A percentile compares a stretch with the other conserved stretches of the same genome.
Evolutionary conservation across 2,113 vertebrate genomes (phyloP).

Genomic region (Meriones unguiculatus): DNA sequence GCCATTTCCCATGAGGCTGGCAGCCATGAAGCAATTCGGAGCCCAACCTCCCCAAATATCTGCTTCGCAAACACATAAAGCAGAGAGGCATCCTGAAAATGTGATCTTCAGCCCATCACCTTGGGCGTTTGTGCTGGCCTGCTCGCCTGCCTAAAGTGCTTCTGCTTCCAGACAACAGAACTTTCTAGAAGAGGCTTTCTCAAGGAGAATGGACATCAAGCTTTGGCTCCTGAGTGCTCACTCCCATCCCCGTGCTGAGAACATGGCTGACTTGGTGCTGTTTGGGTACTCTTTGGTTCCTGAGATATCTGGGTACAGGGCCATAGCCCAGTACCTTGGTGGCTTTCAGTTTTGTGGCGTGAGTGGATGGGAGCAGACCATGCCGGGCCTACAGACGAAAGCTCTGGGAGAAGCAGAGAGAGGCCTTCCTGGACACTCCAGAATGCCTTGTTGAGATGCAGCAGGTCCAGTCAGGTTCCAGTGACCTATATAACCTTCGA

Average conservation of each 20-base stretch:
- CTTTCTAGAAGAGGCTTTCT: slow-evolving; percentile 4
- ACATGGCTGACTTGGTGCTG: not conserved
- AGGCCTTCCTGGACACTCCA: not conserved
- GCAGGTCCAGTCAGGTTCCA: slow-evolving; percentile 18
- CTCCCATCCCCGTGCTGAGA: not conserved
- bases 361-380: not conserved
- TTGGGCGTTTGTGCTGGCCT: not conserved
- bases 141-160: not conserved
- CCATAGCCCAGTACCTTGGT: not conserved
- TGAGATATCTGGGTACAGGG: not conserved
- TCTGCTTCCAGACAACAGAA: not conserved
- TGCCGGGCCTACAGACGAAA: not conserved
- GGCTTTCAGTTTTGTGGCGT: not conserved
- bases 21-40: slow-evolving; percentile 62
- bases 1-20: slow-evolving; percentile 75
- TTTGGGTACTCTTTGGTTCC: not conserved
- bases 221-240: not conserved
- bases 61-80: slow-evolving; percentile 78
- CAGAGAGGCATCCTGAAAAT: slow-evolving; percentile 76
- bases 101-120: slow-evolving; percentile 54
- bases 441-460: not conserved
- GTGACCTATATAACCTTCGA: slow-evolving; percentile 60
- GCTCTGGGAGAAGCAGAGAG: not conserved
- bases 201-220: not conserved
- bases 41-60: slow-evolving; percentile 73